Conservation (phyloP, 2,888 invertebrate genomes). For the Cataglyphis albicans region DNA sequence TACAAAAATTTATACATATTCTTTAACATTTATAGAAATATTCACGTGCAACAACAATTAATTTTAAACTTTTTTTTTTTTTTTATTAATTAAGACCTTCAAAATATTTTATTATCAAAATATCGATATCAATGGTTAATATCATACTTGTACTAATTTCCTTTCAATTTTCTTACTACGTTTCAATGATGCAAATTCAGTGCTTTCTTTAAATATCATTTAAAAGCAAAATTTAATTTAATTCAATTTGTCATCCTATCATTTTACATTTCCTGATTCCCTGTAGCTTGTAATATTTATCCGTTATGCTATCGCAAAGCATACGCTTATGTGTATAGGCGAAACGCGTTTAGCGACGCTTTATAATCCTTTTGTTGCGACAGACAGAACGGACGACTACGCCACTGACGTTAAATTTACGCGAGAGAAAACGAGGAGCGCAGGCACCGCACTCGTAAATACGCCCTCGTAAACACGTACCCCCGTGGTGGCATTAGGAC, state of each 20-base stretch:
- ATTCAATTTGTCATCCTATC: background rate
- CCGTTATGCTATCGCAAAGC: constrained; percentile 15
- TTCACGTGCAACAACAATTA: too few relatives aligned
- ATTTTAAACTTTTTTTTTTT: too few relatives aligned
- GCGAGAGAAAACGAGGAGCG: constrained; percentile 62
- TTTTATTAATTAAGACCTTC: too few relatives aligned
- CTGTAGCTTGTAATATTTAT: constrained; percentile 33
- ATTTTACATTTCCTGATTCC: constrained; percentile 9
- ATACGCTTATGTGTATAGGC: too few relatives aligned
- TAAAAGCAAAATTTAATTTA: background rate
- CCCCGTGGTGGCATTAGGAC: constrained; percentile 71
- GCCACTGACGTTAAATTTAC: constrained; percentile 59
- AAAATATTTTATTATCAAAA: too few relatives aligned
- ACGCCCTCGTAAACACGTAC: constrained; percentile 68
- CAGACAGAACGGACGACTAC: constrained; percentile 35
- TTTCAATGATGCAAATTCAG: background rate
- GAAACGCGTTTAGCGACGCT: constrained; percentile 20
- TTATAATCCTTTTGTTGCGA: constrained; percentile 45
- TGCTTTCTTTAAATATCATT: background rate
- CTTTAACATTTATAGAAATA: too few relatives aligned
- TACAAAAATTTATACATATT: too few relatives aligned
- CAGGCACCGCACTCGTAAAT: constrained; percentile 66
- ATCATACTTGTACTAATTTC: background rate
- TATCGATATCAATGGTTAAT: too few relatives aligned
- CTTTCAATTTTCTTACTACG: background rate